These are phyloP conservation scores for Rugalucina vietnamica DNA, from an alignment of 2,888 invertebrate genomes.

Conservation along the genomic window DNA sequence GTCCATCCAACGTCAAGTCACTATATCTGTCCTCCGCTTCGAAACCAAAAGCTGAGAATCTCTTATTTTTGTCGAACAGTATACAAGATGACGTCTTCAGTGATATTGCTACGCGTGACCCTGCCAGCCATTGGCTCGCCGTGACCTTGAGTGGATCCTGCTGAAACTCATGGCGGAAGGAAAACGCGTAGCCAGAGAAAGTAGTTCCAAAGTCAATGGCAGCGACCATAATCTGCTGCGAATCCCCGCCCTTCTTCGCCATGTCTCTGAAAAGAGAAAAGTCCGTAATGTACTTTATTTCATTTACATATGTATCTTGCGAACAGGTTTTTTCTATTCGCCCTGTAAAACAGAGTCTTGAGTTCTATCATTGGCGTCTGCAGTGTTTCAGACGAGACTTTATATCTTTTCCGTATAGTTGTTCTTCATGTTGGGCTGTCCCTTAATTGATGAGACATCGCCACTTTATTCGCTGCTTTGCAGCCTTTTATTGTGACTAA, in stretches of 20 bases:
- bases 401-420: too few relatives aligned
- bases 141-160: slow-evolving; percentile 33
- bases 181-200: slow-evolving; percentile 52
- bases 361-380: too few relatives aligned
- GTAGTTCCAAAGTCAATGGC: slow-evolving; percentile 57
- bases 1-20: slow-evolving; percentile 30
- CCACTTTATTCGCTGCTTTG: too few relatives aligned
- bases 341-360: too few relatives aligned
- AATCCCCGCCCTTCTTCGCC: not conserved
- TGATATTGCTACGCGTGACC: slow-evolving; percentile 32
- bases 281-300: too few relatives aligned
- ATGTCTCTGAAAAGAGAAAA: too few relatives aligned
- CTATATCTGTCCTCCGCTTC: slow-evolving; percentile 50
- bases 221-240: slow-evolving; percentile 25
- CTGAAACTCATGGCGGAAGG: slow-evolving; percentile 43
- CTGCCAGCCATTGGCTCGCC: slow-evolving; percentile 38
- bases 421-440: too few relatives aligned
- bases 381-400: too few relatives aligned
- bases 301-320: too few relatives aligned
- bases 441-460: too few relatives aligned
- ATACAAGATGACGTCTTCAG: slow-evolving; percentile 51
- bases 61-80: slow-evolving; percentile 26
- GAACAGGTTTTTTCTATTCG: too few relatives aligned
- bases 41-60: slow-evolving; percentile 52
- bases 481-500: too few relatives aligned